These are phyloP conservation scores for Zophobas atratus DNA, from an alignment of 1,140 invertebrate species.

Conservation along the genomic window DNA sequence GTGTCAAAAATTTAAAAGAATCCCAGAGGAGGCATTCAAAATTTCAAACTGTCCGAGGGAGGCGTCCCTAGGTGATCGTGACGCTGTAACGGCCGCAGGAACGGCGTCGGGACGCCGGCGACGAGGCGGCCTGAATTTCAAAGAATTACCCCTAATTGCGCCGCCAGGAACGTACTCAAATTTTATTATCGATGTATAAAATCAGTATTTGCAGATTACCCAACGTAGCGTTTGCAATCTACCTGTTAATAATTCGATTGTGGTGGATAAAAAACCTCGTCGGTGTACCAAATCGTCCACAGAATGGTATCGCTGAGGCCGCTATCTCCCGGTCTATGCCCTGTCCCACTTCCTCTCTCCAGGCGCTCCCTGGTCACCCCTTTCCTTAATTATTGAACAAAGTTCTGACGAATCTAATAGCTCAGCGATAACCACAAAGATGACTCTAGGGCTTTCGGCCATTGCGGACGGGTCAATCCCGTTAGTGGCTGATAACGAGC, in stretches of 20 bases:
- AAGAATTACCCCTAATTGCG: no score
- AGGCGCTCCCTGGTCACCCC: slow-evolving; percentile 8
- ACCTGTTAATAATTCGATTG: no score
- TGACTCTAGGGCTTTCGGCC: slow-evolving; percentile 29
- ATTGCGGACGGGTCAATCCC: slow-evolving; percentile 48
- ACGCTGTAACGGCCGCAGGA: slow-evolving; percentile 47
- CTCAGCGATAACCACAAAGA: slow-evolving; percentile 17
- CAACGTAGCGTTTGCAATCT: no score
- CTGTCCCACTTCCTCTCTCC: neutral
- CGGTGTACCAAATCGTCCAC: no score
- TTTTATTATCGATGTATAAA: no score
- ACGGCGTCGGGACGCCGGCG: slow-evolving; percentile 51
- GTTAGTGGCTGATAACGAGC: slow-evolving; percentile 50
- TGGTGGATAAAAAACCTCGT: no score
- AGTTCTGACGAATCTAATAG: slow-evolving; percentile 20
- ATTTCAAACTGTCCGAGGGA: slow-evolving; percentile 68
- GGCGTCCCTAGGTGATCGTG: slow-evolving; percentile 64
- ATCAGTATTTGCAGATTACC: no score
- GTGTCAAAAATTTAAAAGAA: slow-evolving; percentile 69
- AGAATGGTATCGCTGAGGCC: neutral
- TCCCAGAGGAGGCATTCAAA: slow-evolving; percentile 66
- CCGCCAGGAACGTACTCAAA: no score
- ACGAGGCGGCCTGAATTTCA: no score
- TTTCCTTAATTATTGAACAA: slow-evolving; percentile 22
- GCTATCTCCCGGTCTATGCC: neutral